Evolutionary conservation across 2,113 vertebrate species (phyloP).

Genomic region (Phaethon lepturus): DNA sequence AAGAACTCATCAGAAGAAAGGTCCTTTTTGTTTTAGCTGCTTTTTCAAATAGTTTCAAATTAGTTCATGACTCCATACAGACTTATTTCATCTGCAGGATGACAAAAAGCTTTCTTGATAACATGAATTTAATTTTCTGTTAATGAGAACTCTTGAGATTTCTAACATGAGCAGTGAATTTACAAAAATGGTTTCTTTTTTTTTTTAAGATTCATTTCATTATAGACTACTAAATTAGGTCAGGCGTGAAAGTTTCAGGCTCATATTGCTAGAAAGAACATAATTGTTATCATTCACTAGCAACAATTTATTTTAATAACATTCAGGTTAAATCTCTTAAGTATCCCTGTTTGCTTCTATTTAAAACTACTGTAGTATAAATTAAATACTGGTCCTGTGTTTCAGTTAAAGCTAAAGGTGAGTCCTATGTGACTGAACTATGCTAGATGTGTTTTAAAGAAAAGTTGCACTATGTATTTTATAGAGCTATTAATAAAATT

Average conservation of each 20-base stretch:
- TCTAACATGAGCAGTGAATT: slow-evolving; percentile 19
- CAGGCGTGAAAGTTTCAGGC: slow-evolving; percentile 36
- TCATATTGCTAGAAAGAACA: background rate
- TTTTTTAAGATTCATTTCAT: slow-evolving; percentile 35
- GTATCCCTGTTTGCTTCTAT: background rate
- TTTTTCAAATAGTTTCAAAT: slow-evolving; percentile 38
- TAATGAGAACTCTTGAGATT: slow-evolving; percentile 65
- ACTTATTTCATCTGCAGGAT: slow-evolving; percentile 49
- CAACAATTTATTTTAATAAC: slow-evolving; percentile 8
- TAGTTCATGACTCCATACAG: background rate
- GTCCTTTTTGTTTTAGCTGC: background rate
- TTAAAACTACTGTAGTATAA: background rate
- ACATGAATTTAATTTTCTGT: slow-evolving; percentile 46
- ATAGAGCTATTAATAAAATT: background rate
- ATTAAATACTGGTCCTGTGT: background rate
- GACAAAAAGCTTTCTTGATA: slow-evolving; percentile 56
- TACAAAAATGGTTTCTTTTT: slow-evolving; percentile 34
- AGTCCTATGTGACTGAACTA: background rate
- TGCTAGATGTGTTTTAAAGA: background rate
- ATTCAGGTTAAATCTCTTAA: slow-evolving; percentile 23
- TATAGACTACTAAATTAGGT: slow-evolving; percentile 44
- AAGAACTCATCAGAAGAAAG: background rate
- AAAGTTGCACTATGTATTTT: background rate
- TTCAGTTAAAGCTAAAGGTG: background rate
- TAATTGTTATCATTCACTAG: slow-evolving; percentile 30